phyloP scores from a whole-genome alignment of 2,797 vertebrate species.

The Myiotriccus ornatus region DNA sequence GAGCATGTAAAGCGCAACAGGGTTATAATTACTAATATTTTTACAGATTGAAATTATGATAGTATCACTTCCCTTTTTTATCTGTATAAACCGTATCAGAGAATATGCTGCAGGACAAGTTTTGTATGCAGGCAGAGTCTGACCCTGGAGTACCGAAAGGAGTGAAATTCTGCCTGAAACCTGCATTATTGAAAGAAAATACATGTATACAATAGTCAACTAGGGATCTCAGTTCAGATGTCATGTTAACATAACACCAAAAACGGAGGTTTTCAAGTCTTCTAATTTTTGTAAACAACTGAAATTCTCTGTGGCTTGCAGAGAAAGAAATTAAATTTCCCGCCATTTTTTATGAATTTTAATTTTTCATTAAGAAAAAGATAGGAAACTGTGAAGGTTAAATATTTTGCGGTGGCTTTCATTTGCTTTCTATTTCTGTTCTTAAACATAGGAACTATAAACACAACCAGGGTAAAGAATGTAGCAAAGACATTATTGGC shows the following conservation, averaged over 20 bases:
- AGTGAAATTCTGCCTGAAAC: background rate
- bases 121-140: background rate
- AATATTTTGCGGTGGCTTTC: conserved; percentile 8
- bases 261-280: background rate
- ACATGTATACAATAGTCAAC: background rate
- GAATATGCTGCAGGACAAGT: background rate
- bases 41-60: background rate
- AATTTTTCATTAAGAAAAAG: background rate
- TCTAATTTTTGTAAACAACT: background rate
- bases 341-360: background rate
- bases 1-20: background rate
- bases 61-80: background rate
- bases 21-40: background rate
- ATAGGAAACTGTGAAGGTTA: background rate
- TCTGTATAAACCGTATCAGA: background rate
- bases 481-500: background rate
- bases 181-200: background rate
- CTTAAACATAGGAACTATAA: background rate
- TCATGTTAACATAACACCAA: background rate
- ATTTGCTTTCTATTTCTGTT: background rate
- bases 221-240: background rate
- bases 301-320: background rate
- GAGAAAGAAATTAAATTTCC: background rate
- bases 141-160: background rate
- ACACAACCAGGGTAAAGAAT: background rate